Evolutionary conservation across 2,797 vertebrate genomes (phyloP).

Genomic region (Tenualosa ilisha): DNA sequence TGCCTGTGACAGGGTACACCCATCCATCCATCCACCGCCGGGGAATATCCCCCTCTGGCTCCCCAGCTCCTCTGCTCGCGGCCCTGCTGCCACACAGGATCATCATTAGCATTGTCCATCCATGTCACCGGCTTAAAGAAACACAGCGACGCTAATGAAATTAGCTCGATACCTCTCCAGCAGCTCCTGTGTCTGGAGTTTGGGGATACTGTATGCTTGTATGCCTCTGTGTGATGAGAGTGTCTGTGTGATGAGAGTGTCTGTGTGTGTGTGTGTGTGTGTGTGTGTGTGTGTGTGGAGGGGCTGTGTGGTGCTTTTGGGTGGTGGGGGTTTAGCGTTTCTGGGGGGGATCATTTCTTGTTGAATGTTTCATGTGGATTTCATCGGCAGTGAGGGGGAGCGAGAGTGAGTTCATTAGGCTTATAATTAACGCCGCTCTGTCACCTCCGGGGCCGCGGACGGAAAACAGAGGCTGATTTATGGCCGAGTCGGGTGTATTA

Average conservation of each 20-base stretch:
- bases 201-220: slow-evolving; percentile 4
- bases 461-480: slow-evolving; percentile 18
- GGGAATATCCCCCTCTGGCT: slow-evolving; percentile 37
- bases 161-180: slow-evolving; percentile 38
- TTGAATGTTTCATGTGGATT: slow-evolving; percentile 25
- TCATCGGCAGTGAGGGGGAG: slow-evolving; percentile 9
- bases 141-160: slow-evolving; percentile 54
- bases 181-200: slow-evolving; percentile 9
- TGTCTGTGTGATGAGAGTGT: slow-evolving; percentile 15
- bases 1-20: slow-evolving; percentile 37
- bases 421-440: slow-evolving; percentile 23
- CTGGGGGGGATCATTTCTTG: slow-evolving; percentile 16
- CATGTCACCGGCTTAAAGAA: slow-evolving; percentile 52
- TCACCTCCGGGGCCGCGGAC: not conserved
- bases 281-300: not conserved
- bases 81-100: slow-evolving; percentile 47
- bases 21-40: not conserved
- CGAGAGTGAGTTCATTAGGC: slow-evolving; percentile 22
- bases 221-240: not conserved
- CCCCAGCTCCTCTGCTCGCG: not conserved
- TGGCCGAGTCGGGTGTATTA: not conserved
- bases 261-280: slow-evolving; percentile 3
- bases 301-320: not conserved
- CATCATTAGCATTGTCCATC: slow-evolving; percentile 58
- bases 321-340: slow-evolving; percentile 20